Evolutionary conservation across 2,797 vertebrate species (phyloP).

Genomic region (Vultur gryphus): DNA sequence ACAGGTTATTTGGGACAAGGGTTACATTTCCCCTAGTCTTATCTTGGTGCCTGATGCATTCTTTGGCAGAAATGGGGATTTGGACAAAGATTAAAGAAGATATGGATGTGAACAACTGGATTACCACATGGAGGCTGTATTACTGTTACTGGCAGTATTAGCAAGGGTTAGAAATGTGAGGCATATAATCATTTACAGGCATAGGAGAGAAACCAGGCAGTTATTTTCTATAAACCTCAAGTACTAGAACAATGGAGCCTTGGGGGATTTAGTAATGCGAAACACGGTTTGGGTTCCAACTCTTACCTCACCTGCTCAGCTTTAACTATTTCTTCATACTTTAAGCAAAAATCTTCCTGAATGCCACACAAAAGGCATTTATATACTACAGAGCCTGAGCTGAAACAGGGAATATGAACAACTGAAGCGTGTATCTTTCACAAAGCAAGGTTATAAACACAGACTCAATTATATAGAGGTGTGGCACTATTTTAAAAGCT

Average conservation of each 20-base stretch:
- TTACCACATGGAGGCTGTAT: not conserved
- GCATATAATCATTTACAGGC: constrained; percentile 34
- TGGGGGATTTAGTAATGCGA: not conserved
- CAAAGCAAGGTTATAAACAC: not conserved
- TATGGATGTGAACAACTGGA: not conserved
- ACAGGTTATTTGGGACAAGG: constrained; percentile 21
- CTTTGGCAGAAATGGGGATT: constrained; percentile 22
- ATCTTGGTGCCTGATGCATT: not conserved
- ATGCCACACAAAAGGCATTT: not conserved
- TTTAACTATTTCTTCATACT: not conserved
- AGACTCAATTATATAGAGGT: not conserved
- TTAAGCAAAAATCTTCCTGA: not conserved
- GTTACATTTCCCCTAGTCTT: constrained; percentile 13
- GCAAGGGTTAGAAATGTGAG: constrained; percentile 1
- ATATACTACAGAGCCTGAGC: not conserved
- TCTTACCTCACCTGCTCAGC: constrained; percentile 12
- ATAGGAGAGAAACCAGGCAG: not conserved
- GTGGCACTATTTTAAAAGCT: not conserved
- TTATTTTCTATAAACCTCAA: not conserved
- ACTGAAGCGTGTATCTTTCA: not conserved
- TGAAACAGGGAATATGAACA: not conserved
- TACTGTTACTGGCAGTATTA: not conserved
- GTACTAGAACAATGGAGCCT: not conserved
- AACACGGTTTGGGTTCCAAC: not conserved
- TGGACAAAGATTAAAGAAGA: constrained; percentile 50